Evolutionary conservation across 2,888 invertebrate genomes (phyloP).

Genomic region (Corythucha ciliata): DNA sequence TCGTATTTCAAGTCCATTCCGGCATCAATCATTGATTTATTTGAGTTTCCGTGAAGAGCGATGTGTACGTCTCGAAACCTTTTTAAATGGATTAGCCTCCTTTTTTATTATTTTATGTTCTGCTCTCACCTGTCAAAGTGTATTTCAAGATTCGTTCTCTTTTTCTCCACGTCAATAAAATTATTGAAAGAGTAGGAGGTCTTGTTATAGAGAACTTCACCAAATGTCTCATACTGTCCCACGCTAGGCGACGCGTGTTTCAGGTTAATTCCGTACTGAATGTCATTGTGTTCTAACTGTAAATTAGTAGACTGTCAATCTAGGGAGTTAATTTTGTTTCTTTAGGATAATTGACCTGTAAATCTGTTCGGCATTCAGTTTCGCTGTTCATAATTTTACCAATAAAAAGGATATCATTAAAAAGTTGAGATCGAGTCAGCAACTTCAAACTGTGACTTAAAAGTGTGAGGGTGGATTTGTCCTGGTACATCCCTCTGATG

Average conservation of each 20-base stretch:
- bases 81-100: no score
- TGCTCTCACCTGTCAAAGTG: conserved; percentile 71
- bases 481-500: conserved; percentile 62
- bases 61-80: conserved; percentile 67
- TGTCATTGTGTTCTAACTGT: conserved; percentile 54
- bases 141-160: conserved; percentile 57
- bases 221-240: conserved; percentile 51
- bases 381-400: conserved; percentile 60
- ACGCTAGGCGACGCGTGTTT: conserved; percentile 52
- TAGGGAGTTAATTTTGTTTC: no score
- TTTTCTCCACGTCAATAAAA: conserved; percentile 55
- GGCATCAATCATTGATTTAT: conserved; percentile 53
- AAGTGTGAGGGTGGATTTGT: conserved; percentile 56
- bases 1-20: conserved; percentile 74
- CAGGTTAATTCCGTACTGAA: conserved; percentile 56
- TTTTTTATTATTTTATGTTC: no score
- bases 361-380: conserved; percentile 55
- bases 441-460: conserved; percentile 60
- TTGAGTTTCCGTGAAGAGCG: conserved; percentile 52
- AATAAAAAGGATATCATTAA: conserved; percentile 56
- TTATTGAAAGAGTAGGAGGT: conserved; percentile 59
- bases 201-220: conserved; percentile 56
- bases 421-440: conserved; percentile 60
- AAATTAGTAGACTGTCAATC: conserved; percentile 33
- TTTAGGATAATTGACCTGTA: conserved; percentile 51